phyloP scores from a whole-genome alignment of 1,140 invertebrate species.

The Polypedilum pembai region DNA sequence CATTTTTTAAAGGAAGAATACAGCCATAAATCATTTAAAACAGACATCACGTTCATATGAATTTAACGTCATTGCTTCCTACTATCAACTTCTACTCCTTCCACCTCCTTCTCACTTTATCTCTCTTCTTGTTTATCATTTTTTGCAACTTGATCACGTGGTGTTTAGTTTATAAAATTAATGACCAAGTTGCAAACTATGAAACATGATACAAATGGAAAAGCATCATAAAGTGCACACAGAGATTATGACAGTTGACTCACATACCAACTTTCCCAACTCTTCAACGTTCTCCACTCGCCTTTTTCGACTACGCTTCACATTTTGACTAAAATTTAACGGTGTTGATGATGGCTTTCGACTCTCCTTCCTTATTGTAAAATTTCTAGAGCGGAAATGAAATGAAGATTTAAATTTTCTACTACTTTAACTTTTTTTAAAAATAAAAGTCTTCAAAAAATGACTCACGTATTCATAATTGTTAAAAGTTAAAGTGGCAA shows the following conservation, averaged over 20 bases:
- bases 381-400: constrained; percentile 14
- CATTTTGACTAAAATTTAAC: constrained; percentile 20
- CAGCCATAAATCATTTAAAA: background rate
- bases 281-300: constrained; percentile 7
- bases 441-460: no score
- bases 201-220: constrained; percentile 7
- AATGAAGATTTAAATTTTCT: no score
- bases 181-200: background rate
- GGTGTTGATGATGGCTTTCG: constrained; percentile 2
- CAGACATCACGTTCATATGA: background rate
- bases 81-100: background rate
- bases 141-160: constrained; percentile 8
- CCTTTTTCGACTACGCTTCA: background rate
- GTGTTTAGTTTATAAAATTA: constrained; percentile 3
- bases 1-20: constrained; percentile 1
- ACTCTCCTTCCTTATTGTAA: background rate
- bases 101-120: background rate
- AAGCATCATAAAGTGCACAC: background rate
- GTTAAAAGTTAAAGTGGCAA: no score
- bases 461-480: no score
- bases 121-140: background rate
- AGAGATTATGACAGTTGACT: background rate
- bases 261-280: background rate
- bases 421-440: no score
- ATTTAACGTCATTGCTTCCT: constrained; percentile 11